These are phyloP conservation scores for Caenorhabditis drosophilae DNA, from an alignment of 2,888 invertebrate species.

Conservation along the genomic window DNA sequence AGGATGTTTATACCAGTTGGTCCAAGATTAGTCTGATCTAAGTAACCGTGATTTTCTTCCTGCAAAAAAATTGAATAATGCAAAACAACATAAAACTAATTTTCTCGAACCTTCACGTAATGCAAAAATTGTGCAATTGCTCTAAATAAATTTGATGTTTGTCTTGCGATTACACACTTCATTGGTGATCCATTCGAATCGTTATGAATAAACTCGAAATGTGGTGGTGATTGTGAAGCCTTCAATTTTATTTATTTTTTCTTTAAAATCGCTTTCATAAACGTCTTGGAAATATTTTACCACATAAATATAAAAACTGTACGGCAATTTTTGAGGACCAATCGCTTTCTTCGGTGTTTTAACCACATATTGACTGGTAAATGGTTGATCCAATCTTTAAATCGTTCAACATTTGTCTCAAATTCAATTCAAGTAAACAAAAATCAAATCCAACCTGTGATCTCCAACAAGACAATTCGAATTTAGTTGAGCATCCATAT, in stretches of 20 bases:
- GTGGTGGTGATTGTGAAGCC: constrained; percentile 29
- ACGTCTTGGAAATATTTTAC: constrained; percentile 14
- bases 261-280: neutral
- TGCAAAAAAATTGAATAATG: constrained; percentile 7
- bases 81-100: neutral
- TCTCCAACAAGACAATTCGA: constrained; percentile 46
- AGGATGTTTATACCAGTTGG: constrained; percentile 38
- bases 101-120: constrained; percentile 26
- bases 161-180: constrained; percentile 27
- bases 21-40: constrained; percentile 41
- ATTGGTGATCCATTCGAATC: constrained; percentile 29
- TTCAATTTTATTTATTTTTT: constrained; percentile 9
- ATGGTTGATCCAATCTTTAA: constrained; percentile 41
- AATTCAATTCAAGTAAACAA: neutral
- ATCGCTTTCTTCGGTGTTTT: constrained; percentile 36
- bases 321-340: constrained; percentile 22
- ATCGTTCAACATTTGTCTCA: neutral
- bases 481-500: constrained; percentile 51
- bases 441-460: constrained; percentile 13
- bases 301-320: constrained; percentile 43
- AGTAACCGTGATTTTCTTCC: constrained; percentile 38
- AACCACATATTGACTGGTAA: constrained; percentile 39
- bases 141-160: constrained; percentile 39
- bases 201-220: constrained; percentile 38
- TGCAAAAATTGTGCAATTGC: constrained; percentile 44